Conservation (phyloP, 2,113 vertebrate genomes). For the Hystrix cristata region DNA sequence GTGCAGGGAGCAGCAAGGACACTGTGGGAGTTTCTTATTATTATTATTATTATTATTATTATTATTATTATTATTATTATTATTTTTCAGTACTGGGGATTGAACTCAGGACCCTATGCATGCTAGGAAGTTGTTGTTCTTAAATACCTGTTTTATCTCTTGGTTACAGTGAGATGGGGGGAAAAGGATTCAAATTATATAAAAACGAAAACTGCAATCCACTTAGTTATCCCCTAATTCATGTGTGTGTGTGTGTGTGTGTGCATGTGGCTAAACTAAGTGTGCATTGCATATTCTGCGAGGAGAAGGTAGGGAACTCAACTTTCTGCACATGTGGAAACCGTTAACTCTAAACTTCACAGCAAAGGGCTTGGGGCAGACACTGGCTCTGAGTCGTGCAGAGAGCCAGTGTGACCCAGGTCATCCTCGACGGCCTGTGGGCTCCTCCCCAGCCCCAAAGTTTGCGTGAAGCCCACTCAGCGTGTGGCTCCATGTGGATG, state of each 20-base stretch:
- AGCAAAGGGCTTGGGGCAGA: neutral
- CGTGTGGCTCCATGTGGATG: neutral
- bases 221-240: neutral
- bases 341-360: neutral
- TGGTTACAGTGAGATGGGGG: neutral
- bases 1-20: too few species aligned
- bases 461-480: fast-evolving
- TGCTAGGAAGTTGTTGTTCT: neutral
- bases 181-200: neutral
- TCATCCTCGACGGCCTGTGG: neutral
- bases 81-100: neutral
- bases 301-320: neutral
- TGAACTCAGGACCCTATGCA: neutral
- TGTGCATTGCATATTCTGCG: neutral
- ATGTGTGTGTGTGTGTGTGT: neutral
- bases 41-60: too few species aligned
- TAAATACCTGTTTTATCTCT: neutral
- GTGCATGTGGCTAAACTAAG: neutral
- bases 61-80: too few species aligned
- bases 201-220: neutral
- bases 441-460: neutral
- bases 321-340: neutral
- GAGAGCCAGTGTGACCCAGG: neutral
- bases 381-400: neutral
- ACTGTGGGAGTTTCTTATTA: neutral